Base-by-base conservation (phyloP, 2,113 vertebrate species). In the Aythya baeri region DNA sequence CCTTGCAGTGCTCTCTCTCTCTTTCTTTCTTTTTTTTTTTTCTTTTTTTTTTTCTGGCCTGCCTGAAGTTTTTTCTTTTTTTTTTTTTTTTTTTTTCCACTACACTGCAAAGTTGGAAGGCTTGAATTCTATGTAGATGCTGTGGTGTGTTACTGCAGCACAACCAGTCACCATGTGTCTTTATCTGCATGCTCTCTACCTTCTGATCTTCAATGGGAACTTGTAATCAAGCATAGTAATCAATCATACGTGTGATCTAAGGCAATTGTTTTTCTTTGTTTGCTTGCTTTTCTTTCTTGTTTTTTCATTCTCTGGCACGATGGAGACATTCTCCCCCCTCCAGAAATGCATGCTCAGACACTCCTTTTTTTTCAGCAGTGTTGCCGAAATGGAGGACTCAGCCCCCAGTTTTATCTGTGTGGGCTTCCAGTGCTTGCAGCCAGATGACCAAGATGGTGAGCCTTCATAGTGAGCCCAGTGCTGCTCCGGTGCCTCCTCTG, bases 311-410 rank as follows among this genome's bases (percentile, higher is more conserved):
- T 91, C 13, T 83, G 17, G 10, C 22, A 32, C 18, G n/a, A 31
- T 22, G 36, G 46, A 71, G 58, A 12, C 22, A 25, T 61, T 44
- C 22, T 44, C 22, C 11, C 49, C 50, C 15, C 22, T 7, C 21
- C 0, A 22, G 36, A 7, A 41, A 18, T 14, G 21, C 1, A 0
- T 17, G 31, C 29, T 63, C 38, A 49, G 46, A 29, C 7, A 5
- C 8, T 36, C 4, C 22, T 17, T 57, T 75, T 27, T 25, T 75
- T 27, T 41, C 21, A 43, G 22, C 13, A 80, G 5, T 3, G 0
- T 18, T 89, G 23, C 36, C 7, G 1, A 61, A 66, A 34, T 10
- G 26, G 36, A 59, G 13, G 43, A 41, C 11, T 25, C 2, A 8
- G n/a, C 10, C 38, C 26, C 6, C 17, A 31, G 36, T 41, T 41